phyloP scores from a whole-genome alignment of 2,888 invertebrate genomes.

The Polylopha cassiicola region DNA sequence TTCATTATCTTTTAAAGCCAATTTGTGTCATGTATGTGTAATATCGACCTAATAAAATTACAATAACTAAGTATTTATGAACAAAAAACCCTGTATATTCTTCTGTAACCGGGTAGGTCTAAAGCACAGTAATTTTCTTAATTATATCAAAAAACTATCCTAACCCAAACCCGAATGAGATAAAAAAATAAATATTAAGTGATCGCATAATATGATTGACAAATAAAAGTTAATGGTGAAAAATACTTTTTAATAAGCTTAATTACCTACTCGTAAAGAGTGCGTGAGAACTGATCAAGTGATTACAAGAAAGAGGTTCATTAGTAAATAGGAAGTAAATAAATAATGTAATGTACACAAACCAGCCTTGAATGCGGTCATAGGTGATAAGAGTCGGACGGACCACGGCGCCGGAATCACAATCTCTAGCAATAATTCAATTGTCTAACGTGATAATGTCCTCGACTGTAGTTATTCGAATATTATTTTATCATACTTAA shows the following conservation, averaged over 20 bases:
- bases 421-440: conserved; percentile 46
- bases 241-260: too few relatives aligned
- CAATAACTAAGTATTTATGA: too few relatives aligned
- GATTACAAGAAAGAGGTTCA: conserved; percentile 2
- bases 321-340: conserved; percentile 21
- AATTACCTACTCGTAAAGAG: too few relatives aligned
- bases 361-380: conserved; percentile 36
- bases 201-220: too few relatives aligned
- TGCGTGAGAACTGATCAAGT: conserved; percentile 15
- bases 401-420: conserved; percentile 27
- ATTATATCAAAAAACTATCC: too few relatives aligned
- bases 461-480: too few relatives aligned
- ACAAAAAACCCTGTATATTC: too few relatives aligned
- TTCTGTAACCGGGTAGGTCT: too few relatives aligned
- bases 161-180: too few relatives aligned
- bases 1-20: conserved; percentile 12
- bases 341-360: conserved; percentile 21
- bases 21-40: conserved; percentile 1
- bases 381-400: conserved; percentile 34
- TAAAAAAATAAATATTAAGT: too few relatives aligned
- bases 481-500: too few relatives aligned
- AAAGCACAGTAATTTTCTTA: too few relatives aligned
- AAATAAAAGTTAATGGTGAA: background rate
- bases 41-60: background rate
- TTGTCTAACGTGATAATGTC: conserved; percentile 35